Evolutionary conservation across 2,797 vertebrate species (phyloP).

Genomic region (Clarias platycephalus): DNA sequence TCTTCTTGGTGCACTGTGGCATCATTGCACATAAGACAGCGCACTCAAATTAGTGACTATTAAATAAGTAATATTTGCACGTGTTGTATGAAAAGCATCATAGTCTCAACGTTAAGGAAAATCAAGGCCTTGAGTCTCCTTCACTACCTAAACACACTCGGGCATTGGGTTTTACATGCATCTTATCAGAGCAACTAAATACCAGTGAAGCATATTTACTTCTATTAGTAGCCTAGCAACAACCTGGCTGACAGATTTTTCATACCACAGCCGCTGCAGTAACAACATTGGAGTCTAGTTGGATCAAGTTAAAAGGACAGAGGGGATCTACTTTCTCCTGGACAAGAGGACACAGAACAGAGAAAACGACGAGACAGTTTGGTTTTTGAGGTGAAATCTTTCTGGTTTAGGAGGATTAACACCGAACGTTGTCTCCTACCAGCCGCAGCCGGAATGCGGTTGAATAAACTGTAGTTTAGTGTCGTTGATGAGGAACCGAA

Average conservation of each 20-base stretch:
- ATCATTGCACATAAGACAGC: background rate
- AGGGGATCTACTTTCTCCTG: background rate
- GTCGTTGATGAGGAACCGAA: conserved; percentile 38
- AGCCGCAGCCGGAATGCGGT: conserved; percentile 25
- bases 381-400: background rate
- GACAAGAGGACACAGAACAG: background rate
- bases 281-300: conserved; percentile 6
- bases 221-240: conserved; percentile 10
- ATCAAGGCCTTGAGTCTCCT: background rate
- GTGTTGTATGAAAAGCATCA: background rate
- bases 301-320: background rate
- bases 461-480: conserved; percentile 41
- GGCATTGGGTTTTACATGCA: background rate
- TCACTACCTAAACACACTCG: background rate
- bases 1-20: background rate
- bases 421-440: background rate
- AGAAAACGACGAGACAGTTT: background rate
- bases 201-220: conserved; percentile 13
- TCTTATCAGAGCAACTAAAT: conserved; percentile 23
- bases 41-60: background rate
- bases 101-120: background rate
- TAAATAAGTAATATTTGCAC: background rate
- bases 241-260: background rate
- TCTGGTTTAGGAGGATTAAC: conserved; percentile 4
- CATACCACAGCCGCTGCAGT: conserved; percentile 2